Evolutionary conservation across 1,140 invertebrate genomes (phyloP), one percentile per base, ranked within the genome.

Genomic region (Pseudomyrmex cubaensis): DNA sequence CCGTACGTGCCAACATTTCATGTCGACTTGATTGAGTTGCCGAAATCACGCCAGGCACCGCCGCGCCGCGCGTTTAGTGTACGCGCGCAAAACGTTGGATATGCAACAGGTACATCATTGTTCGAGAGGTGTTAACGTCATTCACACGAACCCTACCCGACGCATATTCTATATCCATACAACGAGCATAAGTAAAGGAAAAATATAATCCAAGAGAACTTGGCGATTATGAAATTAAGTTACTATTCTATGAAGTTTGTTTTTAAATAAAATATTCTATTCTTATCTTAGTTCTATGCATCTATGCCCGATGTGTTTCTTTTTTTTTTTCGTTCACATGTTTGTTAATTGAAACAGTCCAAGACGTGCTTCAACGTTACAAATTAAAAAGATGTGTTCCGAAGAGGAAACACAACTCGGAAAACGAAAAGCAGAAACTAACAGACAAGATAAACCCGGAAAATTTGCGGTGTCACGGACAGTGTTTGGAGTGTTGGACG

Each of bases 401-500:
- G 1, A 69, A 35, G 35, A 35, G 35, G 5, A 35, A 7, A 35
- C 35, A 35, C 50, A 12, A 12, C 9, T 52, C 13, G 13, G 50
- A 52, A 13, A 20, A 20, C 2, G 59, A 20, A 17, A 69, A 13
- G 9, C 9, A 2, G 25, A 62, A 63, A 54, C 1, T 17, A 64
- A 57, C 3, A 20, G 1, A 52, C 22, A 17, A 48, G n/a, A 66
- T 17, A 64, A 76, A 25, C 44, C n/a, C n/a, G 44, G 22, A 35
- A 50, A 48, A 35, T 48, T 69, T 22, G 17, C 2, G 1, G 10
- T 20, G n/a, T 12, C 44, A 52, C 44, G 15, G 48, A 22, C 9
- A 25, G 15, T 17, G 15, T 62, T 56, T 22, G 57, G 17, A 87
- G 90, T 90, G 90, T 90, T 85, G 90, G 86, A 63, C 85, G 91